Evolutionary conservation across 2,888 invertebrate genomes (phyloP).

Genomic region (Aphidoletes aphidimyza): DNA sequence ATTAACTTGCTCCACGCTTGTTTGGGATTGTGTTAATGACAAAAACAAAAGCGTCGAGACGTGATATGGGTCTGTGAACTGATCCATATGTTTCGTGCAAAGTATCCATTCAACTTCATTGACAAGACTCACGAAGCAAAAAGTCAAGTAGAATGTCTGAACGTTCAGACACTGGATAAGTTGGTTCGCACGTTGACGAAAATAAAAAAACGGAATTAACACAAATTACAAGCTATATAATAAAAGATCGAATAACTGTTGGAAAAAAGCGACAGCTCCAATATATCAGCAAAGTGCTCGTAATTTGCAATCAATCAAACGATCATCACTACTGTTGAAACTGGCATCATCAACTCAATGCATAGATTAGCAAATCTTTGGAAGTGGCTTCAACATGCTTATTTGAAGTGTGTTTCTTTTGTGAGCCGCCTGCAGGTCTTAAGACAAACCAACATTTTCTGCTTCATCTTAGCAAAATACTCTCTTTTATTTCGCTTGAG

Average conservation of each 20-base stretch:
- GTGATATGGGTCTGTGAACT: too few species aligned
- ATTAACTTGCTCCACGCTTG: background rate
- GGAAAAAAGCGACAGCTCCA: background rate
- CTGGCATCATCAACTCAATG: slow-evolving; percentile 1
- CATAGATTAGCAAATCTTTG: slow-evolving; percentile 23
- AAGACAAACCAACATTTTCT: background rate
- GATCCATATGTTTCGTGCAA: too few species aligned
- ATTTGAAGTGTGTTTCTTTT: background rate
- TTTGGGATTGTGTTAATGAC: slow-evolving; percentile 10
- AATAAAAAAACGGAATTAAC: background rate
- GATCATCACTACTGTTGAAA: background rate
- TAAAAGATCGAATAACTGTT: background rate
- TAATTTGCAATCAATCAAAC: slow-evolving; percentile 51
- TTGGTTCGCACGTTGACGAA: background rate
- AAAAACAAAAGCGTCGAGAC: too few species aligned
- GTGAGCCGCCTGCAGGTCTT: background rate
- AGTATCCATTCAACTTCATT: background rate
- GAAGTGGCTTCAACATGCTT: slow-evolving; percentile 1
- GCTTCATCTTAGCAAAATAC: background rate
- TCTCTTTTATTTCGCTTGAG: background rate
- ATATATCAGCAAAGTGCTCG: background rate
- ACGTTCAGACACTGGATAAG: too few species aligned
- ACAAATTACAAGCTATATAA: slow-evolving; percentile 12
- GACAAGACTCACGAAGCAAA: too few species aligned
- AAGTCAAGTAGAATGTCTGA: too few species aligned